Evolutionary conservation across 2,113 vertebrate genomes (phyloP), one percentile per base, ranked within the genome.

Genomic region (Amphilophus citrinellus): DNA sequence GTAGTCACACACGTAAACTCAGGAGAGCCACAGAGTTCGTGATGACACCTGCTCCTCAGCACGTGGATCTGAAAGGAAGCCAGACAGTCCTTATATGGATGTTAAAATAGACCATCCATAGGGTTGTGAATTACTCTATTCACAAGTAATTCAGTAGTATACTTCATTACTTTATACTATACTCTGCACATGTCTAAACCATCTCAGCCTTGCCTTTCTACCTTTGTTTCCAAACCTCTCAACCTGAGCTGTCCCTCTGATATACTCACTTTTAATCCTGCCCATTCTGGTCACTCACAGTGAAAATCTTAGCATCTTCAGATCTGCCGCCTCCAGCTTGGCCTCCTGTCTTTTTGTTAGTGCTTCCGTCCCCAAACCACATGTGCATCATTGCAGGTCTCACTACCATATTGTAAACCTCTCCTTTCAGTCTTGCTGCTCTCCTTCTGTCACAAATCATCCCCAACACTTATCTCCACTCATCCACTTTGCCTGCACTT

Each of bases 1-100:
- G 61, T 76, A 79, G 76, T 90, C 90, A 89, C 86, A 61, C 84
- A 87, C 68, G 61, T 82, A 83, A 90, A 65, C 78, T 84, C 84
- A 76, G 79, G 39, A 50, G 27, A 59, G 32, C 76, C 37, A 75
- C 18, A 13, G 10, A 15, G 47, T 13, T 17, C 22, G 2, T 7
- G 18, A 58, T 17, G 56, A 91, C 83, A 86, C 87, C 65, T 77
- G 79, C 63, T 88, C 61, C 85, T 71, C 3, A 1, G 66, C 66
- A 88, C 62, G 6, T 17, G 76, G 82, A 75, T 77, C 71, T 61
- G 18, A 15, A 57, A 3, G 6, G 63, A 42, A 81, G 10, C 59
- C 30, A 73, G 61, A 7, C 39, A 35, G 71, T 57, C 76, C 61
- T 82, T 83, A 32, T 47, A 87, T 75, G 78, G 85, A 75, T 61